These are phyloP conservation scores for Netelia fuscicornis DNA, from an alignment of 2,888 invertebrate species.

Conservation along the genomic window DNA sequence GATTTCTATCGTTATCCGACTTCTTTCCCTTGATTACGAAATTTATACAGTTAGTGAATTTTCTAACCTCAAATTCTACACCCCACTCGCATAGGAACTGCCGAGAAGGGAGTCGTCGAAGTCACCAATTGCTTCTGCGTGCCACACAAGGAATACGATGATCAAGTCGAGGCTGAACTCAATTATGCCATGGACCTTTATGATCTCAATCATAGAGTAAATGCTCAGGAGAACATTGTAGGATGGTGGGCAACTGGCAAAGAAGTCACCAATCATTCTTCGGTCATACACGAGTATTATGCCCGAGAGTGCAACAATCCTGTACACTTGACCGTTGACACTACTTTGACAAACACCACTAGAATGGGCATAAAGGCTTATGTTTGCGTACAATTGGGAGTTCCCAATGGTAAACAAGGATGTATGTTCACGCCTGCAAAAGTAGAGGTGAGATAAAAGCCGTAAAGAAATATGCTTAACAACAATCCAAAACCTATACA, in stretches of 20 bases:
- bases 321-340: slow-evolving; percentile 98
- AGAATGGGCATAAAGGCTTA: slow-evolving; percentile 98
- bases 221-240: slow-evolving; percentile 96
- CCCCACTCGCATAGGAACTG: slow-evolving; percentile 88
- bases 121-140: slow-evolving; percentile 99
- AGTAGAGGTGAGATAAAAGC: slow-evolving; percentile 87
- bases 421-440: slow-evolving; percentile 98
- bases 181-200: slow-evolving; percentile 98
- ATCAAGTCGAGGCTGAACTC: slow-evolving; percentile 98
- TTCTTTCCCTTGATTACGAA: background rate
- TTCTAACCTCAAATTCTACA: slow-evolving; percentile 53
- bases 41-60: background rate
- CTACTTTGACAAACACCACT: slow-evolving; percentile 91
- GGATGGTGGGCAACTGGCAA: slow-evolving; percentile 99
- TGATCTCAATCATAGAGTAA: slow-evolving; percentile 96
- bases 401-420: slow-evolving; percentile 96
- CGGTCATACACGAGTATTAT: slow-evolving; percentile 99
- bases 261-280: slow-evolving; percentile 98
- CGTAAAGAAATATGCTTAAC: background rate
- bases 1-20: background rate
- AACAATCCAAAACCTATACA: background rate
- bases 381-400: slow-evolving; percentile 96
- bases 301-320: slow-evolving; percentile 97
- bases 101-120: slow-evolving; percentile 97
- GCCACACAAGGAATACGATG: slow-evolving; percentile 98